A percentile compares a stretch with the other conserved stretches of the same genome.
Evolutionary conservation across 1,140 invertebrate species (phyloP).

Genomic region (Formica exsecta): DNA sequence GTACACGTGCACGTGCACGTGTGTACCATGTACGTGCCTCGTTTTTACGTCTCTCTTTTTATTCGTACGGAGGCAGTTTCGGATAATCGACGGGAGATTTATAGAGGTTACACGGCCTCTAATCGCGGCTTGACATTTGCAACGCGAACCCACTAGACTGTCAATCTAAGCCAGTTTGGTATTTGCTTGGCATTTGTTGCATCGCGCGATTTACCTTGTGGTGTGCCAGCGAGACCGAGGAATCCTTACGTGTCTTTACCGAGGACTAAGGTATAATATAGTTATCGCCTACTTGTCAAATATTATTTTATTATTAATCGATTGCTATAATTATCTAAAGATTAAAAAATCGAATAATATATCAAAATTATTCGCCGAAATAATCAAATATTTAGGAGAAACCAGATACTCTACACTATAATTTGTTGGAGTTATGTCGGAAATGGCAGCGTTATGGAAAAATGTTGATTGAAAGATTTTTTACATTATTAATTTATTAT

Average conservation of each 20-base stretch:
- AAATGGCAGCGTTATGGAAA: background rate
- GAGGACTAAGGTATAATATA: background rate
- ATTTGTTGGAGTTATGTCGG: background rate
- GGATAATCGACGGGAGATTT: conserved; percentile 37
- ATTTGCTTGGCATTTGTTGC: conserved; percentile 79
- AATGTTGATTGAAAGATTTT: background rate
- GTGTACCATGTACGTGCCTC: background rate
- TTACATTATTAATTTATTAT: background rate
- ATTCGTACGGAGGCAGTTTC: conserved; percentile 22
- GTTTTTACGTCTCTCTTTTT: background rate
- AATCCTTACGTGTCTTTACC: conserved; percentile 69
- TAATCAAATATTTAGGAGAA: background rate
- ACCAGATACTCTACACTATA: background rate
- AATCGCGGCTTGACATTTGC: conserved; percentile 71
- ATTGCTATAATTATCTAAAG: background rate
- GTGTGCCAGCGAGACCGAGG: conserved; percentile 59
- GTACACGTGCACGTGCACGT: background rate
- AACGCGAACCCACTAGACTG: conserved; percentile 25
- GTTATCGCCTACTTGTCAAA: background rate
- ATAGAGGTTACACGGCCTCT: background rate
- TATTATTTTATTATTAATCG: background rate
- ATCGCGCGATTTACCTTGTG: conserved; percentile 57
- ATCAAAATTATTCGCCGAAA: background rate
- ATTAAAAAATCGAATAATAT: background rate
- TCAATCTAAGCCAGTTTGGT: conserved; percentile 71